Conservation (phyloP, 1,140 invertebrate species). For the Uloborus diversus region DNA sequence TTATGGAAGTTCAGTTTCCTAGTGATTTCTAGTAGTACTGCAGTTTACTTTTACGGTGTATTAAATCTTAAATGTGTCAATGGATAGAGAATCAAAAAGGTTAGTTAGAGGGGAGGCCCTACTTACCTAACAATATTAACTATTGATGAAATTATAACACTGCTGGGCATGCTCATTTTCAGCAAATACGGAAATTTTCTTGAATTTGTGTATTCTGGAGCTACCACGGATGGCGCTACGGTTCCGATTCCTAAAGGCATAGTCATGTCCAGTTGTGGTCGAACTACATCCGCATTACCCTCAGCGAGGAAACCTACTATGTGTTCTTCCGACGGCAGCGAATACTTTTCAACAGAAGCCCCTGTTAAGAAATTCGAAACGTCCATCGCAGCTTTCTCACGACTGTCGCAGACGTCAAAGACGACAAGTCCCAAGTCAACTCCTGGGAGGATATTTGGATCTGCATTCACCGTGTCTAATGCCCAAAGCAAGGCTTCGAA, state of each 20-base stretch:
- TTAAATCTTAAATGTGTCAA: too few species aligned
- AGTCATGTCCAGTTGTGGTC: conserved; percentile 43
- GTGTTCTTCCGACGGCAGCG: conserved; percentile 56
- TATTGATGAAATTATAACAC: conserved; percentile 54
- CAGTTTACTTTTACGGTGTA: too few species aligned
- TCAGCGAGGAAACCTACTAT: conserved; percentile 60
- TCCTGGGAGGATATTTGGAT: conserved; percentile 60
- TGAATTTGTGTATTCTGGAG: conserved; percentile 57
- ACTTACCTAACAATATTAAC: conserved; percentile 13
- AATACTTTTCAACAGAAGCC: conserved; percentile 27
- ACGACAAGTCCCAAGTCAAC: conserved; percentile 61
- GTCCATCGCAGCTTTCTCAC: conserved; percentile 60
- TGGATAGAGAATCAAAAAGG: too few species aligned
- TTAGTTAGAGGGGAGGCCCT: too few species aligned
- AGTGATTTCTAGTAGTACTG: too few species aligned
- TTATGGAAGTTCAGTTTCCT: too few species aligned
- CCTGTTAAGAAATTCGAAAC: conserved; percentile 59
- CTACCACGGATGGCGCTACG: conserved; percentile 59
- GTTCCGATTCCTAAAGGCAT: conserved; percentile 59
- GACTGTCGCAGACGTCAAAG: conserved; percentile 61
- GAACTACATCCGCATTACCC: conserved; percentile 26
- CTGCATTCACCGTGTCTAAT: conserved; percentile 66
- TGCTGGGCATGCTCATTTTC: conserved; percentile 60
- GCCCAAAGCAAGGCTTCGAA: conserved; percentile 69
- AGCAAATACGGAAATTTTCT: conserved; percentile 60